Evolutionary conservation across 2,888 invertebrate genomes (phyloP), one percentile per base, ranked within the genome.

Genomic region (Leptinotarsa haldemani): DNA sequence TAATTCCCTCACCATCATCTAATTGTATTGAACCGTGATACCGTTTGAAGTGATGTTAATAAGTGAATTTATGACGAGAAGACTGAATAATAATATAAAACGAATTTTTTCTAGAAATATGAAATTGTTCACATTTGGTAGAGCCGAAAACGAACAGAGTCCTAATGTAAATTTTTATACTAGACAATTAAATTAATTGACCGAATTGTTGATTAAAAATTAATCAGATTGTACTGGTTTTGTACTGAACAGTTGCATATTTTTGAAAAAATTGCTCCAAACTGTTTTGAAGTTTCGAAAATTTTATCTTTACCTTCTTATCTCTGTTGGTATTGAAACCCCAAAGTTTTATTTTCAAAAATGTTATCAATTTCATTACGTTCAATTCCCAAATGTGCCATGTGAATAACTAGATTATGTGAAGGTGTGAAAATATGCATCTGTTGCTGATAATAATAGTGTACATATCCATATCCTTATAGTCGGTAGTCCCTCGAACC

Each of bases 141-240:
- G 78, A 74, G 74, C 83, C 82, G 82, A 84, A 83, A 79, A 74
- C 71, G 78, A 80, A 83, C 80, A 78, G 79, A 61, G 61, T 78
- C 79, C 79, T 81, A 77, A 71, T 81, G 79, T 82, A 79, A 73
- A 80, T 77, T 79, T 71, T 72, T 70, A 68, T 56, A 79, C 81
- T 85, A 84, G 83, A 83, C 84, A 84, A 85, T 85, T 85, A 85
- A 84, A 86, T 85, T 85, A 85, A 86, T 86, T 85, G 85, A 84
- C 83, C 83, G 83, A 85, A 84, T 84, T 84, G 82, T 83, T 84
- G 85, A 85, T 85, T 85, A 85, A 86, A 85, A 84, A 78, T 85
- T 85, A 85, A 85, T 85, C 85, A 83, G 80, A 82, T 74, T 80
- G 83, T 83, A 85, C 80, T 82, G 80, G 81, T 75, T 73, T 73